Evolutionary conservation across 2,888 invertebrate genomes (phyloP), one percentile per base, ranked within the genome.

Genomic region (Tenthredo mesomela): DNA sequence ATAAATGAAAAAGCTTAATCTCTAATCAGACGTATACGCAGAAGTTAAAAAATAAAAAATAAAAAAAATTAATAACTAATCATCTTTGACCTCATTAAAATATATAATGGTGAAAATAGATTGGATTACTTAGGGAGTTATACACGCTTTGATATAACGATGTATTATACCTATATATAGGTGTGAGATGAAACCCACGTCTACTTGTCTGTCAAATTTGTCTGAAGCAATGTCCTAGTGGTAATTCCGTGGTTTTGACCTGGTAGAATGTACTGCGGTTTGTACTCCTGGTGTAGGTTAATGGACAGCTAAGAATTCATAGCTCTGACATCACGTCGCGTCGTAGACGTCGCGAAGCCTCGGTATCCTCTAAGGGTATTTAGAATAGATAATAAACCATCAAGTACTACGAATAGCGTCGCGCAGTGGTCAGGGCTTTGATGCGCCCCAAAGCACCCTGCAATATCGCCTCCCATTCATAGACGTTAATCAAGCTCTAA

Each of bases 401-500:
- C 40, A 43, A 43, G 43, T 43, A 12, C 7, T 80, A 21, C 18
- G 58, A 29, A 21, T 15, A 37, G n/a, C 47, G 47, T 47, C 47
- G 15, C n/a, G 15, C 21, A 61, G 21, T 40, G 58, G 58, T 61
- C 58, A 40, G n/a, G 40, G 58, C 15, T 80, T 80, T 21, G 50
- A 73, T 73, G 43, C 21, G 50, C 50, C n/a, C 18, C 7, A 77
- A 29, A 47, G 78, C 88, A 87, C 87, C 87, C 87, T 84, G 89
- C 88, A 88, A 89, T 89, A 89, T 89, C 87, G 87, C 88, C 89
- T 40, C 86, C 88, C 88, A 89, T 88, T 89, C 88, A 85, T 87
- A 88, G 89, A 89, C 89, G 90, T 91, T 90, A 91, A 91, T 91
- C 91, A 91, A 88, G 87, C 89, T 70, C 82, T 89, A 88, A 89